Base-by-base conservation (phyloP, 2,113 vertebrate genomes). In the Cardinalis cardinalis region DNA sequence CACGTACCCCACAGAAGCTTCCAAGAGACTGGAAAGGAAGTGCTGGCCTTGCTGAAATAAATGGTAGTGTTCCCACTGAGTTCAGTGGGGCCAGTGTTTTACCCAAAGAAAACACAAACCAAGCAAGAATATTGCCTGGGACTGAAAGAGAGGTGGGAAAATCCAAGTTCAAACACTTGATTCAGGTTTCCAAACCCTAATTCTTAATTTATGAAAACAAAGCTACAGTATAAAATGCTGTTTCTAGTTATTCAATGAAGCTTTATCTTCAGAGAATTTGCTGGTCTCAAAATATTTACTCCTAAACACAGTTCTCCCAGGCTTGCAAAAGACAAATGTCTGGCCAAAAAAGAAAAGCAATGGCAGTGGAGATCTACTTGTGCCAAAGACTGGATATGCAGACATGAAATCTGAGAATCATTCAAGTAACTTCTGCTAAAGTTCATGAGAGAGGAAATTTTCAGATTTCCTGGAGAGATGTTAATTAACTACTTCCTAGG, bases 401-500 rank as follows among this genome's bases (percentile, higher is more conserved):
- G 63, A 56, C 21, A 6, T 52, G 26, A 61, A 82, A 74, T 48
- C 36, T 56, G 51, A 55, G 84, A 74, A 71, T 73, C 25, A 14
- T 36, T 87, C 61, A 38, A 44, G 14, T 38, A 58, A 84, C 11
- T 61, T 77, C 59, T 59, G 36, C 82, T 77, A 60, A 76, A 5
- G 3, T 81, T 59, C 21, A 28, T 31, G 49, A 79, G 65, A 79
- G 18, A 43, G 51, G 29, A 70, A 82, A 31, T 70, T 25, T 80
- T 53, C 55, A 34, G 32, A 41, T 41, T 52, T 88, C 74, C 59
- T 75, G 65, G 73, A 43, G 75, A 59, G 48, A 60, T 52, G 52
- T 75, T 94, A 78, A 87, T 74, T 92, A 95, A 84, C 34, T 86
- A 5, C 51, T 94, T 95, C 68, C 61, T 69, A 75, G 87, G 68